Evolutionary conservation across 1,140 invertebrate genomes (phyloP).

Genomic region (Eurytemora carolleeae): DNA sequence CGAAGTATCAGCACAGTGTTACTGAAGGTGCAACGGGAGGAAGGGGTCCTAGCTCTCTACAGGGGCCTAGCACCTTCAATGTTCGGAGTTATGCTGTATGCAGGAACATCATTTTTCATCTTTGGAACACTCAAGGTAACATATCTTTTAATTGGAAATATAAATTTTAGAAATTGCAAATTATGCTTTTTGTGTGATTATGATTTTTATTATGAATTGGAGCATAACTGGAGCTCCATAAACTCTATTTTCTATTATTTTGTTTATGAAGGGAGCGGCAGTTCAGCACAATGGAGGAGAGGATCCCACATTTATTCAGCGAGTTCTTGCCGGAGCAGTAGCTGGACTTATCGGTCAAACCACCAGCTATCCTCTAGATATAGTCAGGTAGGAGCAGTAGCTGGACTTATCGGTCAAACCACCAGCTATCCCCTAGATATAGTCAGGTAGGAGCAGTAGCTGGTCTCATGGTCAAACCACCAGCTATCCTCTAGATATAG

Average conservation of each 20-base stretch:
- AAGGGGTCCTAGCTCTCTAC: conserved; percentile 60
- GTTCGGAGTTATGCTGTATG: conserved; percentile 85
- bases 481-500: too few relatives aligned
- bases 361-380: conserved; percentile 83
- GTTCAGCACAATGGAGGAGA: neutral
- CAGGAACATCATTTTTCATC: conserved; percentile 89
- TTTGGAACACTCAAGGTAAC: conserved; percentile 78
- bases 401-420: conserved; percentile 80
- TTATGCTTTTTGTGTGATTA: neutral
- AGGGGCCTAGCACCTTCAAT: conserved; percentile 73
- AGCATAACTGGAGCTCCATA: too few relatives aligned
- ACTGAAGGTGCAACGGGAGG: conserved; percentile 49
- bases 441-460: conserved; percentile 62
- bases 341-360: conserved; percentile 87
- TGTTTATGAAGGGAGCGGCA: too few relatives aligned
- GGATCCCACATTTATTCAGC: conserved; percentile 22
- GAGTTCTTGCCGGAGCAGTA: conserved; percentile 60
- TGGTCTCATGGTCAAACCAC: conserved; percentile 55
- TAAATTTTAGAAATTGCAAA: neutral
- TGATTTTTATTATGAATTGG: too few relatives aligned
- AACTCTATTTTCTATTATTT: too few relatives aligned
- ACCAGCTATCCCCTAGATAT: conserved; percentile 89
- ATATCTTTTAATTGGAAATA: conserved; percentile 13
- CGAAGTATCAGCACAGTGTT: too few relatives aligned
- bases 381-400: conserved; percentile 71